Conservation (phyloP, 2,888 invertebrate genomes). For the Lamellibrachia satsuma region DNA sequence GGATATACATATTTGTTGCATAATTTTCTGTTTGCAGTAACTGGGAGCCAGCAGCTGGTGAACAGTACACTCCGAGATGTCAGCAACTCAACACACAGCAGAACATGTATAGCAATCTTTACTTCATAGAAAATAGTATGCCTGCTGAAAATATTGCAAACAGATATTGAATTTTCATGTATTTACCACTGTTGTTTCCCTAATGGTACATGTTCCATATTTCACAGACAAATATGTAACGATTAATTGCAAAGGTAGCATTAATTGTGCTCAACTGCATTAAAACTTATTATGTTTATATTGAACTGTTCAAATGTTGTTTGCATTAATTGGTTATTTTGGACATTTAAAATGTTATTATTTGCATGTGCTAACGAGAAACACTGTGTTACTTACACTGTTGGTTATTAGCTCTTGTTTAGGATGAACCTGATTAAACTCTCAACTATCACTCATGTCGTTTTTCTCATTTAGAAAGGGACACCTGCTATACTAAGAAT, state of each 20-base stretch:
- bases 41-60: background rate
- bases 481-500: conserved; percentile 17
- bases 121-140: background rate
- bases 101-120: background rate
- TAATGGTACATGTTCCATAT: background rate
- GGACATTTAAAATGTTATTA: background rate
- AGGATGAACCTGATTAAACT: background rate
- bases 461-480: background rate
- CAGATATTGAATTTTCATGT: background rate
- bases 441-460: background rate
- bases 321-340: background rate
- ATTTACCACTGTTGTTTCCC: background rate
- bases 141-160: background rate
- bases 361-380: background rate
- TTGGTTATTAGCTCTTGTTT: background rate
- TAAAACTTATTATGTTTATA: background rate
- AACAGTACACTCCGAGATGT: background rate
- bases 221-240: background rate
- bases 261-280: background rate
- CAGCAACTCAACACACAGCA: background rate
- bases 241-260: background rate
- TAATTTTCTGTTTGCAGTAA: background rate
- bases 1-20: background rate
- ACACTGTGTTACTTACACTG: background rate
- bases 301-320: background rate